Conservation (phyloP, 2,113 vertebrate species). For the Toxotes jaculatrix region DNA sequence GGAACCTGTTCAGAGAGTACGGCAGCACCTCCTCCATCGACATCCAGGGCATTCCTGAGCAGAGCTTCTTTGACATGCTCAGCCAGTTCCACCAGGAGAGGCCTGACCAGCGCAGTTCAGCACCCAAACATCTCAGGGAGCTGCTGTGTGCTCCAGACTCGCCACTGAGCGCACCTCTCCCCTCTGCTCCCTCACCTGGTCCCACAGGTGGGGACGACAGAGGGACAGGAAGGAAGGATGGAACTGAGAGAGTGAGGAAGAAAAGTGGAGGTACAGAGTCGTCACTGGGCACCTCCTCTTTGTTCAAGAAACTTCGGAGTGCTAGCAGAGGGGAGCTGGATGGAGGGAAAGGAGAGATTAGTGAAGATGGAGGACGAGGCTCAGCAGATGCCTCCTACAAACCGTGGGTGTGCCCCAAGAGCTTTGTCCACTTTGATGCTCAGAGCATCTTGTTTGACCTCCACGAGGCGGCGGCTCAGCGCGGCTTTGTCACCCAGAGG, state of each 20-base stretch:
- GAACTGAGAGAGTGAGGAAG: conserved; percentile 85
- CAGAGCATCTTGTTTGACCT: conserved; percentile 95
- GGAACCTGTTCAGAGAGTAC: conserved; percentile 89
- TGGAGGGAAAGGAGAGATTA: conserved; percentile 63
- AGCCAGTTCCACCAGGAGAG: conserved; percentile 88
- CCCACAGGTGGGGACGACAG: conserved; percentile 63
- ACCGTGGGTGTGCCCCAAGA: conserved; percentile 89
- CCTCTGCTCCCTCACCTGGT: conserved; percentile 53
- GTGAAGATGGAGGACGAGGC: conserved; percentile 70
- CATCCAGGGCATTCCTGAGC: conserved; percentile 89
- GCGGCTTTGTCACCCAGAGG: conserved; percentile 80
- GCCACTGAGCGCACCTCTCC: conserved; percentile 9
- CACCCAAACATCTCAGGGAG: conserved; percentile 71
- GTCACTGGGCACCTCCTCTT: conserved; percentile 84
- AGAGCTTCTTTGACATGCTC: conserved; percentile 94
- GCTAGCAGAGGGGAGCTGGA: conserved; percentile 82
- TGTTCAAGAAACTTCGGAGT: conserved; percentile 90
- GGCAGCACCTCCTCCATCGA: conserved; percentile 98
- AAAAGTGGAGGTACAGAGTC: conserved; percentile 85
- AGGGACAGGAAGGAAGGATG: conserved; percentile 56
- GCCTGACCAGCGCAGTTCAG: conserved; percentile 76
- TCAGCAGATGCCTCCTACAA: conserved; percentile 69
- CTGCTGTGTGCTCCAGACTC: conserved; percentile 74
- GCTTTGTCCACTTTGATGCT: conserved; percentile 92
- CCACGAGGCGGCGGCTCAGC: conserved; percentile 84